Evolutionary conservation across 2,797 vertebrate species (phyloP).

Genomic region (Euphonia xanthogaster): DNA sequence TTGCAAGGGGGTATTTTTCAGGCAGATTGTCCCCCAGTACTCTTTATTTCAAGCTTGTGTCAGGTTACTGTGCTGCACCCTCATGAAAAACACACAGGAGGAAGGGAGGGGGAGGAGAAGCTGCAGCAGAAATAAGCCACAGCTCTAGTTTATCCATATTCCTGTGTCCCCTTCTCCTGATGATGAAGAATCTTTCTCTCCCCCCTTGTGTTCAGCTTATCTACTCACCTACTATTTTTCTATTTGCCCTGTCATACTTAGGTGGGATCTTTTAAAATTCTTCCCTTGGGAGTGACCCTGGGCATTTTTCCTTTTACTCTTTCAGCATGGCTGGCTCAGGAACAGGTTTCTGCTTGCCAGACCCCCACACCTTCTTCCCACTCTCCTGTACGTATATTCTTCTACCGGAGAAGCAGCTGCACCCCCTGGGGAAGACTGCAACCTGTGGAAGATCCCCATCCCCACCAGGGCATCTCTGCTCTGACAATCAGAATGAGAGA

Average conservation of each 20-base stretch:
- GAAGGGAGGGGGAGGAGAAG: not conserved
- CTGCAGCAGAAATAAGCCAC: not conserved
- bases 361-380: not conserved
- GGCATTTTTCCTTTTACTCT: not conserved
- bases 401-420: not conserved
- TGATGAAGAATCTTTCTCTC: not conserved
- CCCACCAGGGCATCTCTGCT: not conserved
- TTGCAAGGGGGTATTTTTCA: not conserved
- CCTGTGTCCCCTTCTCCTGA: not conserved
- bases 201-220: not conserved
- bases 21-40: not conserved
- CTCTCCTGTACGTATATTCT: not conserved
- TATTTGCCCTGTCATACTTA: not conserved
- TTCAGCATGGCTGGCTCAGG: not conserved
- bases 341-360: not conserved
- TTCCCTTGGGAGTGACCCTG: not conserved
- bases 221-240: not conserved
- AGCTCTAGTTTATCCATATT: not conserved
- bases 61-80: not conserved
- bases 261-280: not conserved
- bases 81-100: not conserved
- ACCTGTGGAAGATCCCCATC: not conserved
- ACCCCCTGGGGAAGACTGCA: not conserved
- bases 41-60: not conserved
- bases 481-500: not conserved